Conservation (phyloP, 1,140 invertebrate species). For the Hyphantria cunea region DNA sequence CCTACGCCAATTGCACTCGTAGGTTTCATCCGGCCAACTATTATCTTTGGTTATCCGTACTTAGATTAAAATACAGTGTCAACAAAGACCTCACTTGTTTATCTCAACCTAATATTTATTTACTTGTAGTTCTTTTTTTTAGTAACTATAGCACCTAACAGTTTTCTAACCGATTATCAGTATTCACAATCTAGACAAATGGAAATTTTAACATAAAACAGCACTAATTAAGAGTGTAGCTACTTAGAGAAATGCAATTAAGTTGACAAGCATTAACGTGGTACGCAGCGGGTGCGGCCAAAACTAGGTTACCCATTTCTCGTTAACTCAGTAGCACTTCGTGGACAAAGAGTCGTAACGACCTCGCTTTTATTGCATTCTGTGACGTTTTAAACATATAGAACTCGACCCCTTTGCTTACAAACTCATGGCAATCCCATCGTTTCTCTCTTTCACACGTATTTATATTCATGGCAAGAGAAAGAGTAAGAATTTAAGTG, state of each 20-base stretch:
- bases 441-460: constrained; percentile 17
- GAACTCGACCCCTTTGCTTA: constrained; percentile 44
- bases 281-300: constrained; percentile 55
- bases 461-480: constrained; percentile 14
- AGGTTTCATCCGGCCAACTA: too few relatives aligned
- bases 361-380: constrained; percentile 40
- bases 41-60: too few relatives aligned
- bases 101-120: too few relatives aligned
- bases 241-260: constrained; percentile 54
- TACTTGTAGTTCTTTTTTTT: too few relatives aligned
- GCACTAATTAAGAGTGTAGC: constrained; percentile 15
- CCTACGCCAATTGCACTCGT: too few relatives aligned
- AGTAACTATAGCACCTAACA: too few relatives aligned
- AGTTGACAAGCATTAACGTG: constrained; percentile 41
- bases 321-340: constrained; percentile 24
- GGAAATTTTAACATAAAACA: constrained; percentile 2
- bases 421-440: constrained; percentile 29
- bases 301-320: constrained; percentile 76
- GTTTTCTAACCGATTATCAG: too few relatives aligned
- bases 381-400: constrained; percentile 52
- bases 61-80: too few relatives aligned
- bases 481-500: constrained; percentile 24
- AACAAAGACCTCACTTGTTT: too few relatives aligned
- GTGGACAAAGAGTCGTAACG: constrained; percentile 49
- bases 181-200: not conserved